Percentiles rank a stretch among this genome's conserved stretches.
Conservation (phyloP, 1,140 invertebrate genomes). For the Aricia agestis region DNA sequence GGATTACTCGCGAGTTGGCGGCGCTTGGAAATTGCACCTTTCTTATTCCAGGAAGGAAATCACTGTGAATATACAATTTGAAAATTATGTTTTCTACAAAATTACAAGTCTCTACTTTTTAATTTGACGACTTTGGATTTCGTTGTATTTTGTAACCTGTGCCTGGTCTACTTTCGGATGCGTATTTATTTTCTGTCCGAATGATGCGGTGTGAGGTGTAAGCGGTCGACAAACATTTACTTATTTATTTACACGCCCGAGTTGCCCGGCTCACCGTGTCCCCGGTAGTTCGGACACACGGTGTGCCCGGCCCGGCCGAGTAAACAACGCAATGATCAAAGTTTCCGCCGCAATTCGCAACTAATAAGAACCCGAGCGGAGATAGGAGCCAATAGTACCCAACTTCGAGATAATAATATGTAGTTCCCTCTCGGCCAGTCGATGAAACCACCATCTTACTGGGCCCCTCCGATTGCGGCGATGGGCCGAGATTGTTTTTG, state of each 20-base stretch:
- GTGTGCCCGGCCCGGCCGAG: not conserved
- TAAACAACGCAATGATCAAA: conserved; percentile 1
- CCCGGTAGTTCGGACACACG: not conserved
- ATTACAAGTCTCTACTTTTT: no score
- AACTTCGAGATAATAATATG: not conserved
- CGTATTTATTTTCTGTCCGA: no score
- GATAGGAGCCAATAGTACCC: not conserved
- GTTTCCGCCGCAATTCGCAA: not conserved
- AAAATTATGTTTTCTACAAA: no score
- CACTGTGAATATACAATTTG: not conserved
- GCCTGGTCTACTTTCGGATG: no score
- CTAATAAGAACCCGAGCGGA: not conserved
- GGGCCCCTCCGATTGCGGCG: no score
- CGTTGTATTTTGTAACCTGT: no score
- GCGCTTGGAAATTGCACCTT: not conserved
- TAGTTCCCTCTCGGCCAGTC: not conserved
- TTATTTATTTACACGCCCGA: not conserved
- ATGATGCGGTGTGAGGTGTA: not conserved
- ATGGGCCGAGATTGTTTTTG: not conserved
- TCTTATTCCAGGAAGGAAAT: not conserved
- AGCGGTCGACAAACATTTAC: not conserved
- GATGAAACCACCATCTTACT: not conserved
- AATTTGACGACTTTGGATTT: no score
- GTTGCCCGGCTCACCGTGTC: not conserved
- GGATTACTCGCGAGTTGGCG: no score